Conservation (phyloP, 2,888 invertebrate species). For the Adelphocoris suturalis region DNA sequence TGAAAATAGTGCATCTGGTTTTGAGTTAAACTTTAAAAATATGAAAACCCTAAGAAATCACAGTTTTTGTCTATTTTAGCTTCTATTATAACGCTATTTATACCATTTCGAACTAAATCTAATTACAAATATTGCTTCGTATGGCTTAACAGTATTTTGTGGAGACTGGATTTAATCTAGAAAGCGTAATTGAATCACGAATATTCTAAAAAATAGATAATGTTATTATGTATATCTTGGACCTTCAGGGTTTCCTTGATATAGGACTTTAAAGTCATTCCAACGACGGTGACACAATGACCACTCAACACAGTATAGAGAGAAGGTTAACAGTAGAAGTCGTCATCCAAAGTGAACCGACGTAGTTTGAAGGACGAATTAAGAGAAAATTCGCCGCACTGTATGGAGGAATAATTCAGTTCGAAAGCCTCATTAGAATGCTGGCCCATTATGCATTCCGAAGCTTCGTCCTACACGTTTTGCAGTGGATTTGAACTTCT, state of each 20-base stretch:
- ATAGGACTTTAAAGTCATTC: background rate
- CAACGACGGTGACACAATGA: background rate
- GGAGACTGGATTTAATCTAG: too few species aligned
- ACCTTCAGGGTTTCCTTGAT: constrained; percentile 15
- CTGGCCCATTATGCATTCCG: background rate
- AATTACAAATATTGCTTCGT: too few species aligned
- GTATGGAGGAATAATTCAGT: background rate
- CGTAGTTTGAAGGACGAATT: background rate
- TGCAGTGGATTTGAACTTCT: background rate
- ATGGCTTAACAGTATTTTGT: too few species aligned
- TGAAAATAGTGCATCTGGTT: too few species aligned
- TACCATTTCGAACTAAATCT: too few species aligned
- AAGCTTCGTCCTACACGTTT: background rate
- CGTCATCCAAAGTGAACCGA: background rate
- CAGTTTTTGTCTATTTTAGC: too few species aligned
- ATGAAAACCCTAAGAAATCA: too few species aligned
- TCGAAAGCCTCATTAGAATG: background rate
- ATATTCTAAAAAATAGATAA: too few species aligned
- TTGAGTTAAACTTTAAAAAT: too few species aligned
- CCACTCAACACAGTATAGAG: background rate
- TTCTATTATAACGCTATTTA: too few species aligned
- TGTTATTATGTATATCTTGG: too few species aligned
- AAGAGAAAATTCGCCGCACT: background rate
- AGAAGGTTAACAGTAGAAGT: background rate
- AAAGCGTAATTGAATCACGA: too few species aligned